Evolutionary conservation across 2,797 vertebrate species (phyloP).

Genomic region (Martes flavigula): DNA sequence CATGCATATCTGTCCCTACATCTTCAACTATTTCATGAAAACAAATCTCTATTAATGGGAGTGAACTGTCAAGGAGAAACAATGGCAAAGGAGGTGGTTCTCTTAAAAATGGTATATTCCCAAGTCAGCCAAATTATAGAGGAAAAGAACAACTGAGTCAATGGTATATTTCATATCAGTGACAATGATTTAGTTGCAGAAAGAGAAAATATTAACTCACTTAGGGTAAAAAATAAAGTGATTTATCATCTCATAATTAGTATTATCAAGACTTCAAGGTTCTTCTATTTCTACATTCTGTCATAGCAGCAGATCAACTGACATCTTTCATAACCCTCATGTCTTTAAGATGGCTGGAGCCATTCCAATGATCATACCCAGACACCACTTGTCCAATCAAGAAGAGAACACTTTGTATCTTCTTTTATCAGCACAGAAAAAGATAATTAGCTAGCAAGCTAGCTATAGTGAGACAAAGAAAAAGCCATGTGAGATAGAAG

Average conservation of each 20-base stretch:
- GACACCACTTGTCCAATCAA: background rate
- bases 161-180: background rate
- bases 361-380: background rate
- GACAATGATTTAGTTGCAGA: background rate
- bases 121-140: background rate
- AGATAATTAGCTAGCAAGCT: background rate
- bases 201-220: background rate
- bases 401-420: background rate
- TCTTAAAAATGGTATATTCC: background rate
- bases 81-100: background rate
- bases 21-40: constrained; percentile 32
- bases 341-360: background rate
- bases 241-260: background rate
- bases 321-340: background rate
- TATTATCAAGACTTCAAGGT: background rate
- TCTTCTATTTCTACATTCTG: background rate
- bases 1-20: background rate
- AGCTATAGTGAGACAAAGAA: background rate
- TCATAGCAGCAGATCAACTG: background rate
- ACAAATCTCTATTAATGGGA: background rate
- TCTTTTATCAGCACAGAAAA: background rate
- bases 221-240: background rate
- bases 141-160: background rate
- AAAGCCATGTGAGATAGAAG: background rate
- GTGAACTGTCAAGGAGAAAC: constrained; percentile 8